Base-by-base conservation (phyloP, 1,140 invertebrate species). In the Hypothenemus hampei region DNA sequence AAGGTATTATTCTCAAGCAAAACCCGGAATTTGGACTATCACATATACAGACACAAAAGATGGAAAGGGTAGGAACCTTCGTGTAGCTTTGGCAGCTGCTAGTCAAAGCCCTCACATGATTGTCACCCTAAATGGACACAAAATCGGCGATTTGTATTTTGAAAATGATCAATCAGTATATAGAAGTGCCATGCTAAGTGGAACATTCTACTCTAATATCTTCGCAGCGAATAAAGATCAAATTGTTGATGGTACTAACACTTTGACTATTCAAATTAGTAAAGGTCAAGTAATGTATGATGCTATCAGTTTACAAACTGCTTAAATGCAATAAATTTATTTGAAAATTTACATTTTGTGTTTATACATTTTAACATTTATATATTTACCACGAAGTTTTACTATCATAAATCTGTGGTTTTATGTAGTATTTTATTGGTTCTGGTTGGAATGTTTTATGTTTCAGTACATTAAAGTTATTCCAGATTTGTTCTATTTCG, bases 101-200 rank as follows among this genome's bases (percentile, higher is more conserved):
- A 51, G 49, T 43, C 22, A 24, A 21, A 51, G 26, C 3, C 49
- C 36, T 20, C 49, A 51, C 37, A 18, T 51, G 37, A 51, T 51
- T 0, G 36, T 51, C n/a, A 51, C 22, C 18, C 15, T 51, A n/a
- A 41, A 51, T 11, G 18, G 26, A 10, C 36, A 51, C 18, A 51
- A 41, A 21, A 43, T 51, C 13, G 49, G 36, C 1, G 37, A 51
- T 10, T 13, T 51, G 11, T 41, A 41, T 22, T 51, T 51, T 15
- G 49, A 21, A 18, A 51, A 51, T 29, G 49, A 51, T 19, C 37
- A 41, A 21, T 26, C 49, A 0, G 26, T 51, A 1, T 51, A 51
- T 24, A 51, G 49, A 43, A 51, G 37, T 20, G 49, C 37, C 20
- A 41, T 41, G 23, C 37, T 41, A 19, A 43, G 49, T 16, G 49